Evolutionary conservation across 2,797 vertebrate genomes (phyloP).

Genomic region (Phaenicophaeus curvirostris): DNA sequence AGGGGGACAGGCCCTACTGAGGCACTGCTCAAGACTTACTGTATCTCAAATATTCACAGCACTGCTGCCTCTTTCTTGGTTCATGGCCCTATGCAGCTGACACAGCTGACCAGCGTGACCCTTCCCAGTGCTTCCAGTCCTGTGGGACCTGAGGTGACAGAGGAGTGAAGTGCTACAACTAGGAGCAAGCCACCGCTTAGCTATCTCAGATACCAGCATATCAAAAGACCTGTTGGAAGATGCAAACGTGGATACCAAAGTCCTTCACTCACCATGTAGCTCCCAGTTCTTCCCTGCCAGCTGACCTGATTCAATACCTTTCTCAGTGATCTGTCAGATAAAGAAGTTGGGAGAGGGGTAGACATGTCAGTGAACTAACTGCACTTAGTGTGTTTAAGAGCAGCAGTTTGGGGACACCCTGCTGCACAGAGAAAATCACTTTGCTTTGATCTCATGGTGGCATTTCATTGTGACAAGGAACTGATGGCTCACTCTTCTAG

Average conservation of each 20-base stretch:
- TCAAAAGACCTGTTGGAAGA: background rate
- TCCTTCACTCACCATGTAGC: background rate
- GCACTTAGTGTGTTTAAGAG: background rate
- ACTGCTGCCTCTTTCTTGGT: background rate
- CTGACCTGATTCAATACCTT: background rate
- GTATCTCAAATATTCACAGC: background rate
- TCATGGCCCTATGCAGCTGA: background rate
- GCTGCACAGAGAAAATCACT: background rate
- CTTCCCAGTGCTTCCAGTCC: background rate
- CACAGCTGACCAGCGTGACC: fast-evolving
- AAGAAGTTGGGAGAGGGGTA: background rate
- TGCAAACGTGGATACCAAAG: background rate
- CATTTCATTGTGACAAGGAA: background rate
- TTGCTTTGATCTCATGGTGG: background rate
- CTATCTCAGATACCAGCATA: background rate
- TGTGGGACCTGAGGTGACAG: background rate
- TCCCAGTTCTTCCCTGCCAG: background rate
- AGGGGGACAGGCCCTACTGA: background rate
- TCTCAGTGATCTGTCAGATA: background rate
- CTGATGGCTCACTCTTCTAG: background rate
- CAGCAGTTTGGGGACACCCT: background rate
- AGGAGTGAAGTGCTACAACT: background rate
- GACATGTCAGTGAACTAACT: background rate
- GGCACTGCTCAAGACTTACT: background rate
- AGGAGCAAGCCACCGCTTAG: background rate